A percentile compares a stretch with the other conserved stretches of the same genome.
Evolutionary conservation across 2,113 vertebrate genomes (phyloP).

Genomic region (Pogonocichla stellata): DNA sequence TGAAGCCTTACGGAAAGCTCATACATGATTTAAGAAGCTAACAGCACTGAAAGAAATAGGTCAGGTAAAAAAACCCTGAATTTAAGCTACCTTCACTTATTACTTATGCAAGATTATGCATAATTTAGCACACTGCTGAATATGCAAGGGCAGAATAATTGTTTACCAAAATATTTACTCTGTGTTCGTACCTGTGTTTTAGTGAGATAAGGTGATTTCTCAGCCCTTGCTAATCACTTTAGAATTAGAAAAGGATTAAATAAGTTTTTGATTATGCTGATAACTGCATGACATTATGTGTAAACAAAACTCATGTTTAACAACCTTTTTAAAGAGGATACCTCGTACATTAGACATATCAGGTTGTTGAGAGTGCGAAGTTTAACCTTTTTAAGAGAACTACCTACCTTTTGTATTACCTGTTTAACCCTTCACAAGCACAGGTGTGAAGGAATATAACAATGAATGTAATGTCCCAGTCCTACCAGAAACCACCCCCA

Average conservation of each 20-base stretch:
- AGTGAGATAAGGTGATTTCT: conserved; percentile 84
- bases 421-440: not conserved
- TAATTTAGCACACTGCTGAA: conserved; percentile 89
- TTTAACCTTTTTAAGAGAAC: conserved; percentile 30
- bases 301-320: conserved; percentile 79
- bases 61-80: conserved; percentile 82
- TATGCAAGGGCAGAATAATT: conserved; percentile 87
- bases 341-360: conserved; percentile 48
- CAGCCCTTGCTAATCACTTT: conserved; percentile 82
- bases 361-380: conserved; percentile 33
- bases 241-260: conserved; percentile 81
- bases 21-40: conserved; percentile 89
- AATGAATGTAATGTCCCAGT: not conserved
- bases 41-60: conserved; percentile 89
- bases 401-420: not conserved
- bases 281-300: conserved; percentile 75
- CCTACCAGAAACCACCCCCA: not conserved
- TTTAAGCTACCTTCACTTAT: conserved; percentile 88
- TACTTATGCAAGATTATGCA: conserved; percentile 90
- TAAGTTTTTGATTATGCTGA: conserved; percentile 81
- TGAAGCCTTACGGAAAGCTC: conserved; percentile 87
- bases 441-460: not conserved
- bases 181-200: conserved; percentile 82
- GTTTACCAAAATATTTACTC: conserved; percentile 91
- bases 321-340: conserved; percentile 71